phyloP scores from a whole-genome alignment of 2,797 vertebrate species.

The Benthosema pterotum region DNA sequence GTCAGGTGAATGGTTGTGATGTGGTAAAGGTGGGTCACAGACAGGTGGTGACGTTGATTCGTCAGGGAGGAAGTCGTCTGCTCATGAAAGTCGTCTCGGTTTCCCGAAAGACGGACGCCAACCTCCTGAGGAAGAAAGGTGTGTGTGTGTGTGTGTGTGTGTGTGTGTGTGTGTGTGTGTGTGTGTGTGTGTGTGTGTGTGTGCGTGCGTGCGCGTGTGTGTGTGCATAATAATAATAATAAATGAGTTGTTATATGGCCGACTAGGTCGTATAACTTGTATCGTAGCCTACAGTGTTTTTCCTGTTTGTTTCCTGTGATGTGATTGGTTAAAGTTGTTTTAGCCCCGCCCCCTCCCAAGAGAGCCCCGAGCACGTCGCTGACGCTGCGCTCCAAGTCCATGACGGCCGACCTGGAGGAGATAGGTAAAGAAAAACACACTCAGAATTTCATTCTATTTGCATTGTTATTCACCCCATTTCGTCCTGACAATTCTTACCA shows the following conservation, averaged over 20 bases:
- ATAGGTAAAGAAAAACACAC: constrained; percentile 69
- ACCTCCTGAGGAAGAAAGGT: constrained; percentile 93
- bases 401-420: constrained; percentile 96
- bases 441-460: too few relatives aligned
- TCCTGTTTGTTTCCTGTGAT: neutral
- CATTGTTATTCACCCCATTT: too few relatives aligned
- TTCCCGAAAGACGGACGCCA: constrained; percentile 91
- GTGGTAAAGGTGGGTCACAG: constrained; percentile 83
- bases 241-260: neutral
- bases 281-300: neutral
- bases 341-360: constrained; percentile 96
- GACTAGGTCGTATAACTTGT: neutral
- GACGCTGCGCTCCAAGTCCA: constrained; percentile 97
- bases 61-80: constrained; percentile 94
- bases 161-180: too few relatives aligned
- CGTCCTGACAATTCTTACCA: too few relatives aligned
- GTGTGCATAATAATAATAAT: too few relatives aligned
- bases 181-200: too few relatives aligned
- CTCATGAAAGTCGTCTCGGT: constrained; percentile 98
- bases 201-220: too few relatives aligned
- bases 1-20: constrained; percentile 77
- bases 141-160: neutral
- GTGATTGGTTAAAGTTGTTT: constrained; percentile 24
- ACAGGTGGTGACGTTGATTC: constrained; percentile 95
- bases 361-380: constrained; percentile 95